These are phyloP conservation scores for Drosophila rellima DNA, from an alignment of 2,888 invertebrate genomes.

Conservation along the genomic window DNA sequence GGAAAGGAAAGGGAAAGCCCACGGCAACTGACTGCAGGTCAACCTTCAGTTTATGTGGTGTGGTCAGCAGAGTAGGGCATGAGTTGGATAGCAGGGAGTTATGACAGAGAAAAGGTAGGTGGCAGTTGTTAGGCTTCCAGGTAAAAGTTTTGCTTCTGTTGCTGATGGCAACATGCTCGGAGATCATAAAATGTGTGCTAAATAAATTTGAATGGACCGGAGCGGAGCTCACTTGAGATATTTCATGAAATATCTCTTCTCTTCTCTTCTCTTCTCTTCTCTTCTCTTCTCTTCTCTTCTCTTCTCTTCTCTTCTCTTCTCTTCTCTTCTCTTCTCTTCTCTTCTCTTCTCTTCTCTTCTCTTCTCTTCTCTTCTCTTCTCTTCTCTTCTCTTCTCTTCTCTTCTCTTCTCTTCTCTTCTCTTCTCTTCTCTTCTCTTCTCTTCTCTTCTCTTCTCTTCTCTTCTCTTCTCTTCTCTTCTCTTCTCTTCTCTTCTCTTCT, in stretches of 20 bases:
- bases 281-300: too few species aligned
- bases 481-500: too few species aligned
- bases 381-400: too few species aligned
- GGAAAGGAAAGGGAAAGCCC: background rate
- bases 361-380: too few species aligned
- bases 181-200: conserved; percentile 42
- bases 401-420: too few species aligned
- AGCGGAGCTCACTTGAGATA: conserved; percentile 19
- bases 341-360: too few species aligned
- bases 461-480: too few species aligned
- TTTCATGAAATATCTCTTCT: conserved; percentile 36
- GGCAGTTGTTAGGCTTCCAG: conserved; percentile 44
- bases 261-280: too few species aligned
- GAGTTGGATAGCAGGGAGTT: background rate
- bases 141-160: conserved; percentile 43
- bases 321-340: too few species aligned
- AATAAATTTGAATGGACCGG: conserved; percentile 56
- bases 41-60: conserved; percentile 16
- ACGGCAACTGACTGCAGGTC: conserved; percentile 39
- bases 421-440: too few species aligned
- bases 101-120: background rate
- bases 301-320: too few species aligned
- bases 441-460: too few species aligned
- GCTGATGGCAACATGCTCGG: conserved; percentile 23
- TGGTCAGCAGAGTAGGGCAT: conserved; percentile 7